Base-by-base conservation (phyloP, 2,113 vertebrate genomes). In the Chionodraco myersi region DNA sequence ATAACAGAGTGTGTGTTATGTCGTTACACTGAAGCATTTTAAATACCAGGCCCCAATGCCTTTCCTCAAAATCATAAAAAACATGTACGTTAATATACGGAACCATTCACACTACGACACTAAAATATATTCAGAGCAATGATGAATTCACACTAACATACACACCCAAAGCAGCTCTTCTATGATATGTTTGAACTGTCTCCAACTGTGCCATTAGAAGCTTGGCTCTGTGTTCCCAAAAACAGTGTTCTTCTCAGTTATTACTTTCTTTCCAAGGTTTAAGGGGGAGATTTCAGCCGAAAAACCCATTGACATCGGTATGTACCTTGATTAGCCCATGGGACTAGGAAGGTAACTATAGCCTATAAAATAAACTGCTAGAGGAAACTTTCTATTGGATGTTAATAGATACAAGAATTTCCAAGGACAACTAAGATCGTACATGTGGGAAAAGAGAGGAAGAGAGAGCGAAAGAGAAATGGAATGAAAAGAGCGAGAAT, bases 251-350 rank as follows among this genome's bases (percentile, higher is more conserved):
- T 36, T 71, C 65, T 84, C 61, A 86, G 64, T 70, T 72, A 78
- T 83, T 72, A 78, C 18, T 36, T 23, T 59, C 73, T 81, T 82
- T 73, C 80, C 59, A 84, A 85, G 84, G 75, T 86, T 83, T 70
- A 65, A 60, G 83, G 53, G 54, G 77, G 54, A 58, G 12, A 70
- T 88, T 87, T 45, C 85, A 83, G 61, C 26, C 45, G 41, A 64
- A 79, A 84, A 77, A 61, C 26, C 45, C 45, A 70, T 54, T 65
- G 13, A 77, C 3, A 23, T 23, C 7, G 36, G 36, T 41, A 41
- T 41, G 36, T 41, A 41, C 36, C 36, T 41, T 41, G 36, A 41
- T 41, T 41, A 41, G 36, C 36, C 36, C 36, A 41, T 1, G 36
- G 36, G 5, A 41, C 36, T 41, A 41, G 36, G 36, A 41, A 41